Base-by-base conservation (phyloP, 2,797 vertebrate species). In the Alectoris magna region DNA sequence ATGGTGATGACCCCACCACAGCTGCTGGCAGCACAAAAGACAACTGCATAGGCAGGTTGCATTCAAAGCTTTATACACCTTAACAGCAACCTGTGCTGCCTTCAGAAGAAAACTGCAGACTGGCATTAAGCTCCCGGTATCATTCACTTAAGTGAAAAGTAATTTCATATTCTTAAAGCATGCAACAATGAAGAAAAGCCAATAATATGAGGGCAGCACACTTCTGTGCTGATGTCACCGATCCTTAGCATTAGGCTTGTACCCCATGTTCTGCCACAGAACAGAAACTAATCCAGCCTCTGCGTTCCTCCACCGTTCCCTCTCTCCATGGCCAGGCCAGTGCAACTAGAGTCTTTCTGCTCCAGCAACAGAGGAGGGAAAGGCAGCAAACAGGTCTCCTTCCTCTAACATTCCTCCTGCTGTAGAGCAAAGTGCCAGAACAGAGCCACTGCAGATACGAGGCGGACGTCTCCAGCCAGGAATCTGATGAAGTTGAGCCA, bases 11-110 rank as follows among this genome's bases (percentile, higher is more conserved):
- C 39, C 81, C 36, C 36, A 19, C 3, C 27, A 41, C 3, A 16
- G 36, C 66, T 71, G 80, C 70, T 43, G 38, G 6, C 22, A 82
- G 36, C 48, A 16, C 3, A 1, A 44, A 38, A 39, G 34, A 34
- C 2, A 2, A 38, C 9, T 44, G 21, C 6, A 14, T 1, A 27
- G 22, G 10, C 27, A 43, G 27, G 26, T 34, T 2, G 0, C 22
- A 55, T 26, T 53, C 53, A 39, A 76, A 72, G 17, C 31, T 68
- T 76, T 64, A 10, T 2, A 82, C 18, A 75, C 38, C 19, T 43
- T 44, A 34, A 44, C 9, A 56, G 38, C n/a, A 60, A 27, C n/a
- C 31, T 53, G 9, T 59, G 29, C 55, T 66, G 51, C n/a, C 49
- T 72, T 56, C 38, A 43, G 34, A 79, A 72, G 36, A 11, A 4